These are phyloP conservation scores for Leptinotarsa juncta DNA, from an alignment of 2,888 invertebrate genomes.

Conservation along the genomic window DNA sequence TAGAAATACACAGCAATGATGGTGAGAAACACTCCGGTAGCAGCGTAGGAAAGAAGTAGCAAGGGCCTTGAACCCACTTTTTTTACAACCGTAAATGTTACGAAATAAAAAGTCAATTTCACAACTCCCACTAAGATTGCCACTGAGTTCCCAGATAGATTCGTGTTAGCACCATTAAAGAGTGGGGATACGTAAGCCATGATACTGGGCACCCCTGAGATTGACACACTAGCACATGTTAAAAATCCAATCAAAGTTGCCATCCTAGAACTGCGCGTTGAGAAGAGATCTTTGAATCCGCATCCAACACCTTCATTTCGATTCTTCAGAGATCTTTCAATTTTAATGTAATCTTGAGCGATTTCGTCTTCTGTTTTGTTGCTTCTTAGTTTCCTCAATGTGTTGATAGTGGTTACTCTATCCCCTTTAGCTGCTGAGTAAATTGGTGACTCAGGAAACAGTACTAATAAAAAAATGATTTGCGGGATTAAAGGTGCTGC, in stretches of 20 bases:
- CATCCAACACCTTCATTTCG: not conserved
- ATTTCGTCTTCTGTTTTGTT: conserved; percentile 10
- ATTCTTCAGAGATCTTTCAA: conserved; percentile 72
- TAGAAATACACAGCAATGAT: not conserved
- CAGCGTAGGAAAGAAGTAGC: conserved; percentile 58
- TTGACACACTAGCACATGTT: not conserved
- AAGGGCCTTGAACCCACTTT: conserved; percentile 69
- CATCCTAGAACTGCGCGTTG: not conserved
- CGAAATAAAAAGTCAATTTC: not conserved
- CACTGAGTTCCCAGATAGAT: conserved; percentile 22
- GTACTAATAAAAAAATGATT: conserved; percentile 18
- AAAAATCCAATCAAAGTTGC: not conserved
- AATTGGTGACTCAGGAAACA: conserved; percentile 42
- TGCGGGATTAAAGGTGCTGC: conserved; percentile 33
- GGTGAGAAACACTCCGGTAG: not conserved
- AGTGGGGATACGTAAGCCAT: conserved; percentile 7
- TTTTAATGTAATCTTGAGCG: not conserved
- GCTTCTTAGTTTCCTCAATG: conserved; percentile 1
- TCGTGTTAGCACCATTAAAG: conserved; percentile 22
- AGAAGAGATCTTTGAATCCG: not conserved
- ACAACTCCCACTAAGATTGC: not conserved
- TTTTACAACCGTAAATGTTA: not conserved
- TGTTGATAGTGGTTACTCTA: not conserved
- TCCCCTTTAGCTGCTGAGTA: conserved; percentile 26
- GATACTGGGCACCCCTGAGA: not conserved